Evolutionary conservation across 2,888 invertebrate genomes (phyloP), one percentile per base, ranked within the genome.

Genomic region (Drosophila macrospina): DNA sequence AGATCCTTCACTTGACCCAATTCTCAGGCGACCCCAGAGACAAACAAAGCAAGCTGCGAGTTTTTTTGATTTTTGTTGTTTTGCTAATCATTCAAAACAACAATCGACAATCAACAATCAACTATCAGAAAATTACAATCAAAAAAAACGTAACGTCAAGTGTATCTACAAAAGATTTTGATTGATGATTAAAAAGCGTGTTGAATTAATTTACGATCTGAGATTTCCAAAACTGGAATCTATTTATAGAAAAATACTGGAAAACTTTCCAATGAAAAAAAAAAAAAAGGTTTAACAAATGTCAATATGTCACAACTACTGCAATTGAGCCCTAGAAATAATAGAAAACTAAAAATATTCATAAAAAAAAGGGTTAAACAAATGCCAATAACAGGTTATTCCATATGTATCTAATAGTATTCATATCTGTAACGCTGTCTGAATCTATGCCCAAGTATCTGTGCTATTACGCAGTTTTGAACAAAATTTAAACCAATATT

Each of bases 1-100:
- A 77, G 78, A 74, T 86, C 79, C 88, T 83, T 73, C 37, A 80
- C 85, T 86, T 86, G 85, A 86, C 85, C 88, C 56, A 88, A 88
- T 86, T 86, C 85, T 62, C 85, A 83, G 64, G n/a, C 80, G 69
- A 73, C 67, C 67, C 74, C 73, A 70, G 52, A 47, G 34, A 61
- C 56, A 61, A 61, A 70, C 44, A 13, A 39, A 59, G 42, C 41
- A 56, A 30, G 48, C 42, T 26, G 44, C 30, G 24, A 55, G 36
- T 45, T 44, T 56, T n/a, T n/a, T n/a, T n/a, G n/a, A n/a, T n/a
- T n/a, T n/a, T n/a, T n/a, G n/a, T n/a, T 56, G 7, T 34, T 52
- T 52, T n/a, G n/a, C 47, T 62, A 57, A 69, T 61, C 56, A 42
- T 28, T 48, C 34, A 16, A 42, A 70, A 66, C 41, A 66, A 42